Base-by-base conservation (phyloP, 2,888 invertebrate genomes). In the Vannuccia rotundouncinata region DNA sequence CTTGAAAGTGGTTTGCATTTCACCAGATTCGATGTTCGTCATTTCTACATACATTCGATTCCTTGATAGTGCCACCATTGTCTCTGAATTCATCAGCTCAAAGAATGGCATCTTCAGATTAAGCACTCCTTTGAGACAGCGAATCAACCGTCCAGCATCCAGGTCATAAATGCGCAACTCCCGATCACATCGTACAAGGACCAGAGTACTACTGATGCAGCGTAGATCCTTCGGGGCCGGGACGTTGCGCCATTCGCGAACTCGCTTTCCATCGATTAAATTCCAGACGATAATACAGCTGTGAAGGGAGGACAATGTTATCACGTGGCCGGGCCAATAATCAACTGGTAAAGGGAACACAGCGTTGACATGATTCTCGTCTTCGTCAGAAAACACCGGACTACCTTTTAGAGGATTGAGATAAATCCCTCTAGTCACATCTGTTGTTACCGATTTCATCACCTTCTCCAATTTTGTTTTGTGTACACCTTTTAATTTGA, bases 61-160 rank as follows among this genome's bases (percentile, higher is more conserved):
- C 81, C 94, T 90, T 2, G 94, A 92, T 59, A 95, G 90, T 0
- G 94, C 92, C 31, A 94, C 94, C 82, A 93, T 89, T 86, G 94
- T 94, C 78, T 91, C 91, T 78, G 91, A 89, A 89, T 93, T 93
- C 86, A 94, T 93, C 10, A 94, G 90, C 0, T 93, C 94, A 88
- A 92, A 95, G 87, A 91, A 94, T 81, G 94, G 94, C 94, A 94
- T 93, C 88, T 93, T 94, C 87, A 94, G 94, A 89, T 94, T 94
- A 93, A 94, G 94, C 30, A 94, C 93, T 60, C 88, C 88, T 85
- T 93, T 92, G 74, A 94, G 88, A 60, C 93, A 92, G 13, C 92
- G 92, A 84, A 92, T 85, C 86, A 92, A 91, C 27, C 84, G 84
- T 0, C 93, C 94, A 88, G 92, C 91, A 84, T 94, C 91, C 79